Conservation (phyloP, 1,140 invertebrate species). For the Dendroctonus ponderosae region DNA sequence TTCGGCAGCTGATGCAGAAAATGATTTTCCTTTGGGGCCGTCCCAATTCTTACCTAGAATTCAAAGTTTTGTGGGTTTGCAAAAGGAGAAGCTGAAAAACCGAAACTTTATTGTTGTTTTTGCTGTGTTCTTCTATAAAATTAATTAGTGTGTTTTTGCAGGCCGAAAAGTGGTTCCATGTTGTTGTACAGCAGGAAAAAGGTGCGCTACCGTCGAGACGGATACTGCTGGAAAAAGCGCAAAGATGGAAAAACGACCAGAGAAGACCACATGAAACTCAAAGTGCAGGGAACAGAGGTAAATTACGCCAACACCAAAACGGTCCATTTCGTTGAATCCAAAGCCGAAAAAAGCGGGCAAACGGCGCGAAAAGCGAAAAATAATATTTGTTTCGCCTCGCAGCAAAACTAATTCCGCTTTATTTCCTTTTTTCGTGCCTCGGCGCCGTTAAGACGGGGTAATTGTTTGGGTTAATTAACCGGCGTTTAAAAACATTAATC, state of each 20-base stretch:
- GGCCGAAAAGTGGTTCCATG: constrained; percentile 96
- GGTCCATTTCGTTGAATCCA: constrained; percentile 6
- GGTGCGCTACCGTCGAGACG: constrained; percentile 92
- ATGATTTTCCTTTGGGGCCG: constrained; percentile 13
- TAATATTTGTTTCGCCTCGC: constrained; percentile 26
- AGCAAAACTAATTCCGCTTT: constrained; percentile 29
- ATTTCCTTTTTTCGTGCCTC: constrained; percentile 30
- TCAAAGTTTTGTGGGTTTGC: not conserved
- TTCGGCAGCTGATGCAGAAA: constrained; percentile 12
- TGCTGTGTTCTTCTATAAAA: not conserved
- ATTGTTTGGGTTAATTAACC: constrained; percentile 38
- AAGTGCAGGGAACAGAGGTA: constrained; percentile 94
- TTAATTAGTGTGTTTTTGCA: constrained; percentile 48
- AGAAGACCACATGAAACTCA: constrained; percentile 99
- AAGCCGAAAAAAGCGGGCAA: constrained; percentile 8
- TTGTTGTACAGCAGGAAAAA: constrained; percentile 94
- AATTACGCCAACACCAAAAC: constrained; percentile 1
- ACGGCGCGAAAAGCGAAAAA: constrained; percentile 26
- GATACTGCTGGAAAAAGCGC: constrained; percentile 98
- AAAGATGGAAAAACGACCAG: constrained; percentile 97
- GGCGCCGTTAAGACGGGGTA: constrained; percentile 32
- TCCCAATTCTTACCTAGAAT: constrained; percentile 1
- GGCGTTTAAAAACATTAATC: constrained; percentile 39
- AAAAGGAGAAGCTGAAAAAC: not conserved
- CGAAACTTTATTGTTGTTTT: not conserved